Conservation (phyloP, 2,113 vertebrate genomes). For the Gobiocypris rarus region DNA sequence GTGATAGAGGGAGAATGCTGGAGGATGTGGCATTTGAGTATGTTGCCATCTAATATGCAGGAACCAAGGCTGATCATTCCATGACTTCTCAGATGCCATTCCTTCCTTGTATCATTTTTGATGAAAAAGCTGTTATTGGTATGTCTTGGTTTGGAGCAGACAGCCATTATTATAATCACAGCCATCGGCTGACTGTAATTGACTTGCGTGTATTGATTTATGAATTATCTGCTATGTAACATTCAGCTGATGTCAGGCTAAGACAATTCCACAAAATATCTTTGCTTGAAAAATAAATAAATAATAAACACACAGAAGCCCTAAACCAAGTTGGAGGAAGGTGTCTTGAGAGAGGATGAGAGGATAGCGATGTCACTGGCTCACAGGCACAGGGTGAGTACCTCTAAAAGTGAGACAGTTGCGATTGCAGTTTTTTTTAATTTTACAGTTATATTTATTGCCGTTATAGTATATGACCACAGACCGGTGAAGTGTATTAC, state of each 20-base stretch:
- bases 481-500: no score
- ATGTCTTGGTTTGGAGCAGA: neutral
- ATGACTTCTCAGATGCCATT: neutral
- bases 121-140: conserved; percentile 11
- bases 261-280: neutral
- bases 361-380: no score
- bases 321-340: no score
- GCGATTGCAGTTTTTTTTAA: no score
- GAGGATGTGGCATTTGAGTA: conserved; percentile 50
- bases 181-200: neutral
- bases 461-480: no score
- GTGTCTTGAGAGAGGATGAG: no score
- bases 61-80: conserved; percentile 3
- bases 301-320: neutral
- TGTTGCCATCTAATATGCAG: conserved; percentile 39
- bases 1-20: conserved; percentile 45
- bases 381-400: no score
- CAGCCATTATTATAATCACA: neutral
- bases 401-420: no score
- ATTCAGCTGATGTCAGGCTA: neutral
- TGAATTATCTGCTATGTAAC: neutral
- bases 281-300: neutral
- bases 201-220: neutral
- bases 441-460: no score
- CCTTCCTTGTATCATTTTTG: neutral